Evolutionary conservation across 2,113 vertebrate species (phyloP).

Genomic region (Chloebia gouldiae): DNA sequence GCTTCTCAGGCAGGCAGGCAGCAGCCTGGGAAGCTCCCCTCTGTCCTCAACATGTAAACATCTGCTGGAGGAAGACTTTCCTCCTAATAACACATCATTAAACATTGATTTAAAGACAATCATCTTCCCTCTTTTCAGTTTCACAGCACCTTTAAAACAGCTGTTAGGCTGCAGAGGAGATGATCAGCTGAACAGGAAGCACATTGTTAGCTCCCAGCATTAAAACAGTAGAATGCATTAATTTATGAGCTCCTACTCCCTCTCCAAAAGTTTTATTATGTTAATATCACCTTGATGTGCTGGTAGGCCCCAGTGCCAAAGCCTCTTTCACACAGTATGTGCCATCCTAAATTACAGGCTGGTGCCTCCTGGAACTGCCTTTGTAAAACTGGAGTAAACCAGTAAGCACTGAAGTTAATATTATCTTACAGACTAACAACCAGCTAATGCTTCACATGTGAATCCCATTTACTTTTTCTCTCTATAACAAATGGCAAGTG

Average conservation of each 20-base stretch:
- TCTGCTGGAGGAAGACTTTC: conserved; percentile 44
- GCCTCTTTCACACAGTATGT: conserved; percentile 45
- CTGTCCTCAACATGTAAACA: conserved; percentile 18
- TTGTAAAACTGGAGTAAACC: conserved; percentile 58
- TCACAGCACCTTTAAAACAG: conserved; percentile 66
- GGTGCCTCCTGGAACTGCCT: conserved; percentile 42
- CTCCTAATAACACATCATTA: conserved; percentile 65
- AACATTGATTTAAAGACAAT: conserved; percentile 70
- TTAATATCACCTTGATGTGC: conserved; percentile 59
- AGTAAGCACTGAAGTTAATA: conserved; percentile 62
- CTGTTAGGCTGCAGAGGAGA: conserved; percentile 51
- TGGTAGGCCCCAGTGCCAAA: conserved; percentile 50
- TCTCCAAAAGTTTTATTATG: conserved; percentile 59
- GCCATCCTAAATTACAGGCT: conserved; percentile 66
- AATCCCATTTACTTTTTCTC: conserved; percentile 63
- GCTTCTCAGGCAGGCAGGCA: neutral
- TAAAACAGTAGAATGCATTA: conserved; percentile 71
- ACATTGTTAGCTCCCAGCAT: conserved; percentile 56
- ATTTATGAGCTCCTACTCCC: conserved; percentile 66
- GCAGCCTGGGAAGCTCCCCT: neutral
- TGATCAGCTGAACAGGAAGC: conserved; percentile 59
- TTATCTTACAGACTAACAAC: conserved; percentile 67
- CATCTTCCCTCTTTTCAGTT: conserved; percentile 60
- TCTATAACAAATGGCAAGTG: conserved; percentile 57
- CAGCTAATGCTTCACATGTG: conserved; percentile 59